phyloP scores from a whole-genome alignment of 1,140 invertebrate genomes.

The Papilio dardanus region DNA sequence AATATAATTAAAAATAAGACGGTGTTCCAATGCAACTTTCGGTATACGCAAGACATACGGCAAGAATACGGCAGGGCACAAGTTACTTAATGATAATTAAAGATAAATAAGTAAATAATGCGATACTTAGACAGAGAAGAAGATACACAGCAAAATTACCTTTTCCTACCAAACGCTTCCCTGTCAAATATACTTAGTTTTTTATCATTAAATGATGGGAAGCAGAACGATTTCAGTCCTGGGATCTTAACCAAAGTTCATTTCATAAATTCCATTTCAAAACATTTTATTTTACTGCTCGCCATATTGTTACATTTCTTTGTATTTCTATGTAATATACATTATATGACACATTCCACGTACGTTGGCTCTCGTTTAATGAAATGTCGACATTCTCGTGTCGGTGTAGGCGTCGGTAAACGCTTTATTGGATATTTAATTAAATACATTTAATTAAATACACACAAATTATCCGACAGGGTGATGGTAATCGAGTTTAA shows the following conservation, averaged over 20 bases:
- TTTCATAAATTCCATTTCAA: background rate
- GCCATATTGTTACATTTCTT: background rate
- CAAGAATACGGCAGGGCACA: too few species aligned
- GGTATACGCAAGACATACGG: too few species aligned
- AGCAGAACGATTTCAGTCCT: background rate
- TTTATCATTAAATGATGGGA: too few species aligned
- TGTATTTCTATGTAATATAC: background rate
- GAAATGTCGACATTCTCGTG: conserved; percentile 65
- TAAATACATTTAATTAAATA: conserved; percentile 47
- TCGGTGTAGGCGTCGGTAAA: conserved; percentile 38
- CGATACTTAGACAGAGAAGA: background rate
- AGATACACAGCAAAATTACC: background rate
- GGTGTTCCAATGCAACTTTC: background rate
- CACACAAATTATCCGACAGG: conserved; percentile 39
- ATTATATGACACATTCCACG: background rate
- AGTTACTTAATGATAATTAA: background rate
- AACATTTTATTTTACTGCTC: background rate
- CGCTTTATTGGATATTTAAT: conserved; percentile 44
- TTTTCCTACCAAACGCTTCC: too few species aligned
- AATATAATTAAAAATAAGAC: background rate
- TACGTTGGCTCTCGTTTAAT: conserved; percentile 44
- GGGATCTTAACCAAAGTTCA: background rate
- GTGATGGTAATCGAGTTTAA: conserved; percentile 1
- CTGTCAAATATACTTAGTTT: too few species aligned
- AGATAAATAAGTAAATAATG: background rate